Base-by-base conservation (phyloP, 1,140 invertebrate species). In the Saxidomus purpurata region DNA sequence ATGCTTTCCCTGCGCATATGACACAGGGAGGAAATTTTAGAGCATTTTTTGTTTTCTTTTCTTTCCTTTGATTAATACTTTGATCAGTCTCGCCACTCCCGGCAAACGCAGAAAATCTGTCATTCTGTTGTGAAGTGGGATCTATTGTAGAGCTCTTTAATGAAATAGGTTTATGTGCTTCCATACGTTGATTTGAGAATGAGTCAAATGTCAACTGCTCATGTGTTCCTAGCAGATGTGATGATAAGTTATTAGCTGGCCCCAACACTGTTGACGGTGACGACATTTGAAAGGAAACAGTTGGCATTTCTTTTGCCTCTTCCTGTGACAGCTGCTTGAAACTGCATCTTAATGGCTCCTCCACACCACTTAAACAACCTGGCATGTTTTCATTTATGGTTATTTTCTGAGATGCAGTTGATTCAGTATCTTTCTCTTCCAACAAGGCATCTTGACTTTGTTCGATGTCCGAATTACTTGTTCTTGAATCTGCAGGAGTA, bases 1-100 rank as follows among this genome's bases (percentile, higher is more conserved):
- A 94, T 9, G 96, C 95, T 55, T 94, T 95, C 55, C 96, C 96
- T 19, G 94, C 94, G 91, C 96, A 96, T 6, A 96, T 95, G 76
- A 91, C 89, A 92, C 96, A 96, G 17, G 94, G 94, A 11, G 92
- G 92, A 43, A 92, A 85, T 28, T 80, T 74, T 40, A 91, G 80
- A 8, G 84, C 22, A 47, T 19, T 17, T 22, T 76, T 49, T 67
- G 19, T 15, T 79, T 59, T 55, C 3, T 0, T 19, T n/a, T 82
- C 61, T 13, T 22, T 47, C 1, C 25, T 47, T 52, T 6, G 15
- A 4, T 34, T 34, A 34, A 22, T 11, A 22, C 4, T 0, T 11
- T 3, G 34, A 17, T 38, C 25, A 6, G 28, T 38, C 13, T 47
- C 6, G 22, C 19, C 22, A 9, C 38, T 40, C 43, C 38, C 9